Percentiles rank a stretch among this genome's conserved stretches.
These are phyloP conservation scores for Cettia cetti DNA, from an alignment of 2,113 vertebrate species.

Conservation along the genomic window DNA sequence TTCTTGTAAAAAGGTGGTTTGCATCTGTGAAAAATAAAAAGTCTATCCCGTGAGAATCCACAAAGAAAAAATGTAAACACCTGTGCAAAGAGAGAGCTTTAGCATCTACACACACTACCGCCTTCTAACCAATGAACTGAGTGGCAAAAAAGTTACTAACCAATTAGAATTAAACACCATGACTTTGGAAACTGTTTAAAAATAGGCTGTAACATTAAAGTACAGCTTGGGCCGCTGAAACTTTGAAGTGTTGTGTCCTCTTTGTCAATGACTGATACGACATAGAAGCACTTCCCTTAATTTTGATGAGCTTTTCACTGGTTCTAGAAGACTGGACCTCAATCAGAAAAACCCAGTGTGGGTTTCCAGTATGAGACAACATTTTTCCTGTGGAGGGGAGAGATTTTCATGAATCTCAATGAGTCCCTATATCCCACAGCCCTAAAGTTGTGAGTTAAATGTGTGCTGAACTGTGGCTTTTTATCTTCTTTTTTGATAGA, in stretches of 20 bases:
- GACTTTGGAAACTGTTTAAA: background rate
- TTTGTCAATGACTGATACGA: rapidly evolving
- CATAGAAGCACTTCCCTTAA: background rate
- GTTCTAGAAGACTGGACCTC: background rate
- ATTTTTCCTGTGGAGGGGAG: background rate
- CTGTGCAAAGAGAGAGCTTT: background rate
- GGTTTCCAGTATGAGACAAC: background rate
- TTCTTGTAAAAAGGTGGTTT: background rate
- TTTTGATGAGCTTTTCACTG: background rate
- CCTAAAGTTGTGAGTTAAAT: background rate
- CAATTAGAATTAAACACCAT: background rate
- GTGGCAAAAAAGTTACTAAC: background rate
- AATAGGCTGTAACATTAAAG: background rate
- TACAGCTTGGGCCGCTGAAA: background rate
- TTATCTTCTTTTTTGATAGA: background rate
- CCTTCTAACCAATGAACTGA: background rate
- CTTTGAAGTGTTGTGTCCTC: background rate
- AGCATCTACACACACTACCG: background rate
- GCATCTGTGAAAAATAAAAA: background rate
- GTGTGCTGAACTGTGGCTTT: background rate
- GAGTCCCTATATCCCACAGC: background rate
- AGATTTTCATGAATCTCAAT: background rate
- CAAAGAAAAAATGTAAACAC: background rate
- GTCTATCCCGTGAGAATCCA: background rate
- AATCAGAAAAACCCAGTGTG: rapidly evolving